A percentile compares a stretch with the other conserved stretches of the same genome.
Conservation (phyloP, 2,888 invertebrate genomes). For the Lithophane leautieri region DNA sequence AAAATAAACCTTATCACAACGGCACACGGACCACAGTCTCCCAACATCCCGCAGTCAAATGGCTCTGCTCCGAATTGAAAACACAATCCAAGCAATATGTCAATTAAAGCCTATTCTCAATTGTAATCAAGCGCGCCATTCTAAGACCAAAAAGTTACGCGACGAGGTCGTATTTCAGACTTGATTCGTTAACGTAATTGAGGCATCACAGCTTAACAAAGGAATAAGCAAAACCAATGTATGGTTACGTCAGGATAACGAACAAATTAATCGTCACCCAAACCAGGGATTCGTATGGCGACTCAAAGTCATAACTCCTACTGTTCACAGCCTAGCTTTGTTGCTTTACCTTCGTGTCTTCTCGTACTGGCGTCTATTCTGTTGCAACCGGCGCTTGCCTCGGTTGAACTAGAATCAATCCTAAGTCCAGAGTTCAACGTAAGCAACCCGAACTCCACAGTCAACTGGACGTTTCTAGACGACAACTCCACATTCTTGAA, state of each 20-base stretch:
- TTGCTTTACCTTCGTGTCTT: conserved; percentile 90
- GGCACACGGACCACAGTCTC: conserved; percentile 71
- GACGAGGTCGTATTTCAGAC: conserved; percentile 86
- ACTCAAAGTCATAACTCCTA: conserved; percentile 85
- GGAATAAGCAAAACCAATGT: conserved; percentile 83
- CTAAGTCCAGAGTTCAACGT: conserved; percentile 75
- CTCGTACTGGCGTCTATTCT: conserved; percentile 85
- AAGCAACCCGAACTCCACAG: conserved; percentile 78
- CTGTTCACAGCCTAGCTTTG: conserved; percentile 89
- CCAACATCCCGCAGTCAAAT: conserved; percentile 78
- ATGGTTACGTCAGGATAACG: conserved; percentile 84
- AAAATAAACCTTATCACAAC: conserved; percentile 77
- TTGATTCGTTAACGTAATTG: conserved; percentile 76
- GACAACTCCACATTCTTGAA: conserved; percentile 74
- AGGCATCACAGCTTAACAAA: conserved; percentile 60
- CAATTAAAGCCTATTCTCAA: conserved; percentile 83
- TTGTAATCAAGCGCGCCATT: conserved; percentile 82
- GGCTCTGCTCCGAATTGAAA: conserved; percentile 81
- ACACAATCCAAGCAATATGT: conserved; percentile 84
- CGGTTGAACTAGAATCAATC: conserved; percentile 77
- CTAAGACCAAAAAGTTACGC: conserved; percentile 81
- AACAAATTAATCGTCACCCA: conserved; percentile 82
- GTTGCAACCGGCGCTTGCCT: conserved; percentile 78
- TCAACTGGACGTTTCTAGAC: conserved; percentile 82
- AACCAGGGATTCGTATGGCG: conserved; percentile 89